These are phyloP conservation scores for Petroica traversi DNA, from an alignment of 2,113 vertebrate genomes.

Conservation along the genomic window DNA sequence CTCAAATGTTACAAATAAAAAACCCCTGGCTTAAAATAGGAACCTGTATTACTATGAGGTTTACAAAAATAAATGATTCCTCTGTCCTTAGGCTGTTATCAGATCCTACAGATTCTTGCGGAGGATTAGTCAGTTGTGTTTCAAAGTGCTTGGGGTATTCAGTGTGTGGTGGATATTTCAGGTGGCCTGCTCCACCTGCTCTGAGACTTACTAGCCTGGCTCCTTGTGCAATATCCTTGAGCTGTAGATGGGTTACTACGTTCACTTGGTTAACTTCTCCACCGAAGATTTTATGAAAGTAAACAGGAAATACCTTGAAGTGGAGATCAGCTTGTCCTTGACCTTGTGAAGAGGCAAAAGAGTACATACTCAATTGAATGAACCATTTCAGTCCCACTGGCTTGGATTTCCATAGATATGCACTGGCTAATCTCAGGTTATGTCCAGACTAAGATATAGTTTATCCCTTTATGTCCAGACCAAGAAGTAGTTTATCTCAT, in stretches of 20 bases:
- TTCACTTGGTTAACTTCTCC: neutral
- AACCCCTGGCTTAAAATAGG: neutral
- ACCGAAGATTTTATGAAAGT: neutral
- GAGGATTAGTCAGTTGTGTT: neutral
- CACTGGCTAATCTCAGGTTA: rapidly evolving
- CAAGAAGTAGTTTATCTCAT: neutral
- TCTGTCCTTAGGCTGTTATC: neutral
- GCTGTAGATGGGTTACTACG: neutral
- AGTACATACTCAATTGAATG: neutral
- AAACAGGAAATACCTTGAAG: neutral
- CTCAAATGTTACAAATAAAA: neutral
- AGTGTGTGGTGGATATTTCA: neutral
- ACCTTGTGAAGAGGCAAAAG: neutral
- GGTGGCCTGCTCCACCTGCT: neutral
- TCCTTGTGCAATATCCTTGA: neutral
- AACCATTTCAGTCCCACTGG: neutral
- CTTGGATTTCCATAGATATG: neutral
- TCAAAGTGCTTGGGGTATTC: neutral
- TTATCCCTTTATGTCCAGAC: neutral
- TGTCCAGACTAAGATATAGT: neutral
- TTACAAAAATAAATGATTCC: neutral
- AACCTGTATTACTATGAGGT: neutral
- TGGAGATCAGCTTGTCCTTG: neutral
- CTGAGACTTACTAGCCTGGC: neutral
- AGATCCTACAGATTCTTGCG: neutral